A percentile compares a stretch with the other conserved stretches of the same genome.
Conservation (phyloP, 2,888 invertebrate species). For the Dendrolimus pini region DNA sequence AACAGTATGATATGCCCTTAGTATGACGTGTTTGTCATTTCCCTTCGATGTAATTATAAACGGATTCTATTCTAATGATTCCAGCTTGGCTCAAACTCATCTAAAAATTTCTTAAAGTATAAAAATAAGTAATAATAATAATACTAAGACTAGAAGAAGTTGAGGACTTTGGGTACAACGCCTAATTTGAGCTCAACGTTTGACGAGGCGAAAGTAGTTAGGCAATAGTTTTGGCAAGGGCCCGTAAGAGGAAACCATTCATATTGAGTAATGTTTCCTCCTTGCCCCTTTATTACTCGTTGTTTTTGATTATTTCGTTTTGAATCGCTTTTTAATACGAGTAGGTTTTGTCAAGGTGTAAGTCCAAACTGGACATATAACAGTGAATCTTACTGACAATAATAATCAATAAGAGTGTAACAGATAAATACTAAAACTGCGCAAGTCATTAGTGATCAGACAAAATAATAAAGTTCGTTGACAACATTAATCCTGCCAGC, state of each 20-base stretch:
- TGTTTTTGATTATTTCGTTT: constrained; percentile 35
- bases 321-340: constrained; percentile 17
- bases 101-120: no score
- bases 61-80: no score
- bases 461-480: no score
- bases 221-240: constrained; percentile 50
- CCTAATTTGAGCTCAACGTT: constrained; percentile 38
- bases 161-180: constrained; percentile 1
- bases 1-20: no score
- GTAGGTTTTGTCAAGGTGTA: background rate
- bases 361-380: background rate
- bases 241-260: constrained; percentile 54
- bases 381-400: no score
- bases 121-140: background rate
- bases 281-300: constrained; percentile 45
- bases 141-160: background rate
- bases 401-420: no score
- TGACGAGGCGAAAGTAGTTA: constrained; percentile 40
- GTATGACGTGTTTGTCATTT: no score
- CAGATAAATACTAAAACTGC: no score
- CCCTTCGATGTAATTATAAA: no score
- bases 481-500: no score
- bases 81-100: no score
- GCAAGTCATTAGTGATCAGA: no score
- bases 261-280: constrained; percentile 62